Evolutionary conservation across 2,113 vertebrate species (phyloP), one percentile per base, ranked within the genome.

Genomic region (Silurus glanis): DNA sequence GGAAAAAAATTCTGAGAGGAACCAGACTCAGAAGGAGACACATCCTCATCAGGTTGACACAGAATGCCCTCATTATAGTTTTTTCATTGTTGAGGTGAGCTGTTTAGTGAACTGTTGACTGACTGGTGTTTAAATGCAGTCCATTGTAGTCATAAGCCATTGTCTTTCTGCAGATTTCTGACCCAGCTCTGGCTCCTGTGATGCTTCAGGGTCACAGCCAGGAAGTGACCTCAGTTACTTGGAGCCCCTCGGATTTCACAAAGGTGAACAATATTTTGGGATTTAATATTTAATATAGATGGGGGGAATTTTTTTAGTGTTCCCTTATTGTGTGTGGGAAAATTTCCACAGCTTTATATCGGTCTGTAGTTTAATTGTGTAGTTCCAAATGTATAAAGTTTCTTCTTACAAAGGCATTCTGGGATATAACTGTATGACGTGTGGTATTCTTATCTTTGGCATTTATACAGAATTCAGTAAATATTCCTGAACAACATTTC

Each of bases 191-290:
- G 86, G 94, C 96, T 90, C 97, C 97, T 21, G 82, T 96, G 87
- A 92, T 94, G 28, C 96, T 99, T 21, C 93, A 95, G 85, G 98
- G 98, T 80, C 98, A 99, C 71, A 94, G 93, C 80, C 96, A 98
- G 93, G 98, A 99, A 90, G 98, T 99, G 85, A 99, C 98, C 0
- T 98, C 97, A 67, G 94, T 99, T 82, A 94, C 95, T 25, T 99
- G 98, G 98, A 98, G 97, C 90, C 97, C 96, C 1, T 96, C 96
- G 37, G 98, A 99, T 91, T 99, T 99, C 86, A 94, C 97, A 1
- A 99, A 99, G 97, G 98, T 98, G 92, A 82, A 6, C 25, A 56
- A 5, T 45, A 62, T 4, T 1, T 45, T 56, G 23, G 6, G 9
- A 56, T 28, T 13, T 79, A 6, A 64, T 64, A 82, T 0, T 4